Conservation (phyloP, 2,888 invertebrate genomes). For the Ischnus inquisitorius region DNA sequence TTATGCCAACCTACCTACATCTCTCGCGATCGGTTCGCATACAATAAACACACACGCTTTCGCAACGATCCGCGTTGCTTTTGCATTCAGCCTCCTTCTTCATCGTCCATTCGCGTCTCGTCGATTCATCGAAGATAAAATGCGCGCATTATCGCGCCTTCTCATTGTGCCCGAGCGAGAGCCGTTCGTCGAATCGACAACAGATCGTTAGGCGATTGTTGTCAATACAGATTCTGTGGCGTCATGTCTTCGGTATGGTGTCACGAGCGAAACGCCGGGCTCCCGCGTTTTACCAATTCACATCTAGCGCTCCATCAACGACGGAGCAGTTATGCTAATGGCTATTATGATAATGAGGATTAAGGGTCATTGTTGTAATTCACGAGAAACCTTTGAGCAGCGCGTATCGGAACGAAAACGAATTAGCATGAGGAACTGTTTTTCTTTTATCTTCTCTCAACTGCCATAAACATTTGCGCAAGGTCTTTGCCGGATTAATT, state of each 20-base stretch:
- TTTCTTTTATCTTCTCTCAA: background rate
- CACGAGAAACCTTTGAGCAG: constrained; percentile 26
- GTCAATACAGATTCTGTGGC: constrained; percentile 52
- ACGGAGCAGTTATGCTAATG: constrained; percentile 42
- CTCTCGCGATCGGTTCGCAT: constrained; percentile 32
- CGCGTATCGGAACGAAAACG: constrained; percentile 10
- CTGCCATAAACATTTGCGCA: constrained; percentile 1
- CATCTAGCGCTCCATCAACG: background rate
- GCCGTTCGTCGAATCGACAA: constrained; percentile 39
- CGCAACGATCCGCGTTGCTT: constrained; percentile 58
- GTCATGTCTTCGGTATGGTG: constrained; percentile 55
- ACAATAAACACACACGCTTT: constrained; percentile 50
- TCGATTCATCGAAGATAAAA: constrained; percentile 43
- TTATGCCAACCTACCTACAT: constrained; percentile 70
- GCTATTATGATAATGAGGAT: constrained; percentile 58
- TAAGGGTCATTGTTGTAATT: constrained; percentile 55
- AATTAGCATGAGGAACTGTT: constrained; percentile 34
- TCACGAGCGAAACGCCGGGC: constrained; percentile 32
- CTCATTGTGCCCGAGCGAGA: constrained; percentile 49
- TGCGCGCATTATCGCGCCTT: constrained; percentile 59
- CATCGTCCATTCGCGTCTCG: constrained; percentile 28
- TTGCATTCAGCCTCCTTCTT: constrained; percentile 55
- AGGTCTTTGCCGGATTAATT: constrained; percentile 40
- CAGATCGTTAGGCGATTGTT: constrained; percentile 39
- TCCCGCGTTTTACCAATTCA: constrained; percentile 31